Evolutionary conservation across 2,113 vertebrate species (phyloP).

Genomic region (Amblyopsis rosae): DNA sequence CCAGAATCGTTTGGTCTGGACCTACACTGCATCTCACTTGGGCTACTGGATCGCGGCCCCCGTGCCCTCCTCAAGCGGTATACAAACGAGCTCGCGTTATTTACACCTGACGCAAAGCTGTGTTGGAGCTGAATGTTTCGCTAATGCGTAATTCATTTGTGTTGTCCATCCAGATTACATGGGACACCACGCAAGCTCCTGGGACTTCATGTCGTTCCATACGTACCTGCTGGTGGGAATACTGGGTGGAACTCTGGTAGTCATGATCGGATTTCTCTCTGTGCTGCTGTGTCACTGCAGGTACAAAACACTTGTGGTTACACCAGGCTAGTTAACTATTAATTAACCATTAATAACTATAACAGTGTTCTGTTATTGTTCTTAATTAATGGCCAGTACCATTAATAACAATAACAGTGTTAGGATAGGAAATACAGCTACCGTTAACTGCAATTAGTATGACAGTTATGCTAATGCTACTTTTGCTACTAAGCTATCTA

Average conservation of each 20-base stretch:
- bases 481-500: too few relatives aligned
- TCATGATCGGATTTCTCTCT: constrained; percentile 86
- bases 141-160: neutral
- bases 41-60: constrained; percentile 93
- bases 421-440: too few relatives aligned
- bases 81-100: neutral
- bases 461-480: too few relatives aligned
- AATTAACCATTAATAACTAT: neutral
- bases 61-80: constrained; percentile 82
- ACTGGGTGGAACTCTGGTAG: constrained; percentile 85
- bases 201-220: constrained; percentile 88
- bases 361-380: neutral
- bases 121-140: too few relatives aligned
- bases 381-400: too few relatives aligned
- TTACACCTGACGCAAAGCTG: too few relatives aligned
- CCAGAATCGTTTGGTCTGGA: constrained; percentile 83
- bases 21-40: constrained; percentile 85
- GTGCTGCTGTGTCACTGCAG: constrained; percentile 92
- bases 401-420: too few relatives aligned
- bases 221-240: constrained; percentile 88
- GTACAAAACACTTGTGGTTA: constrained; percentile 70
- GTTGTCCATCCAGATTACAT: constrained; percentile 75
- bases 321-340: neutral
- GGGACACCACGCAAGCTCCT: constrained; percentile 72
- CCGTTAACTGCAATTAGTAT: too few relatives aligned